phyloP scores from a whole-genome alignment of 2,888 invertebrate species.

The Drosophila setosimentum region DNA sequence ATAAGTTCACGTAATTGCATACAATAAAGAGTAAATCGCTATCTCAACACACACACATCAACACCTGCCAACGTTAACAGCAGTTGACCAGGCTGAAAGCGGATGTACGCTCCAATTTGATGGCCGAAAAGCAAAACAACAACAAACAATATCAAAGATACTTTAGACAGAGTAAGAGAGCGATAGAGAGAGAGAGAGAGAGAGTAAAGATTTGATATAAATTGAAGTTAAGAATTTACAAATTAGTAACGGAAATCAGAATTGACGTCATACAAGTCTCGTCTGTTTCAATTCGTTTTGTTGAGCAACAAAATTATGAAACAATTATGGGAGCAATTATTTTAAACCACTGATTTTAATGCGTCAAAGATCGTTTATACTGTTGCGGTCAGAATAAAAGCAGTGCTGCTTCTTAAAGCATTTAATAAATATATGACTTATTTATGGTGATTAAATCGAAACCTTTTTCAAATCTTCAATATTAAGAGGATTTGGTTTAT shows the following conservation, averaged over 20 bases:
- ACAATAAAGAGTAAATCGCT: slow-evolving; percentile 14
- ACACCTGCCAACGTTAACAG: slow-evolving; percentile 17
- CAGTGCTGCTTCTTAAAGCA: background rate
- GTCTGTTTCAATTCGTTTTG: background rate
- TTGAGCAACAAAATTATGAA: background rate
- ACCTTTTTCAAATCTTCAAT: background rate
- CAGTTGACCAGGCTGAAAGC: slow-evolving; percentile 9
- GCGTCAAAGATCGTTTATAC: background rate
- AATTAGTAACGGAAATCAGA: slow-evolving; percentile 10
- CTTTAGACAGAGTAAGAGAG: slow-evolving; percentile 1
- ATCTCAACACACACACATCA: slow-evolving; percentile 10
- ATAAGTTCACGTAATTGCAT: slow-evolving; percentile 35
- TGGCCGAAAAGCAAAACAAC: slow-evolving; percentile 13
- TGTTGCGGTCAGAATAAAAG: background rate
- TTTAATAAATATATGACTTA: background rate
- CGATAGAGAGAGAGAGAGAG: background rate
- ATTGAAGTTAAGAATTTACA: background rate
- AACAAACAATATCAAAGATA: slow-evolving; percentile 7
- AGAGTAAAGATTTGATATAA: slow-evolving; percentile 1
- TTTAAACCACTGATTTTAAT: background rate
- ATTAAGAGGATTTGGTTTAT: background rate
- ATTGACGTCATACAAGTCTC: background rate
- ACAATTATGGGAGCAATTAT: background rate
- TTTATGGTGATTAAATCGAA: background rate
- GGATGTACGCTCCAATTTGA: slow-evolving; percentile 39